phyloP scores from a whole-genome alignment of 2,888 invertebrate genomes.

The Tetropium fuscum region DNA sequence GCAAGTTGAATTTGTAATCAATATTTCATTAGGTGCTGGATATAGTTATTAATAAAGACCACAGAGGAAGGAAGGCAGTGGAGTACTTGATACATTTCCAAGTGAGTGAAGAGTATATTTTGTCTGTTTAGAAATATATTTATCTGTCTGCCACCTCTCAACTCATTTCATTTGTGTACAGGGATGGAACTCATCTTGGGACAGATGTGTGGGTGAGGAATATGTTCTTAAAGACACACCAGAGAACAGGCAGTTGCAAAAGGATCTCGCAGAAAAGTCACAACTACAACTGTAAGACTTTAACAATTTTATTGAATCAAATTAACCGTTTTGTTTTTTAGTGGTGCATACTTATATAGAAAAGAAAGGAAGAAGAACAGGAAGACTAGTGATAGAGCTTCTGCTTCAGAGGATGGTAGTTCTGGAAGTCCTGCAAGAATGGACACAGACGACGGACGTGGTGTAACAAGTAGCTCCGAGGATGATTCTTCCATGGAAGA shows the following conservation, averaged over 20 bases:
- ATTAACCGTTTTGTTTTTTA: conserved; percentile 56
- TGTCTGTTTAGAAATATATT: too few species aligned
- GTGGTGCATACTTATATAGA: conserved; percentile 82
- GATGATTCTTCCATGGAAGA: conserved; percentile 65
- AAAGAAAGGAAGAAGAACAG: conserved; percentile 78
- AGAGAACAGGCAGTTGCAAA: conserved; percentile 89
- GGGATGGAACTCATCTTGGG: conserved; percentile 98
- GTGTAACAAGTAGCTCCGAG: conserved; percentile 57
- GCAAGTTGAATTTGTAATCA: conserved; percentile 35
- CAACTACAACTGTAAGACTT: conserved; percentile 83
- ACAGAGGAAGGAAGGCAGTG: conserved; percentile 80
- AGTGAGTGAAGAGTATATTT: conserved; percentile 65
- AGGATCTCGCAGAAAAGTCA: conserved; percentile 88
- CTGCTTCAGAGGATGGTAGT: conserved; percentile 82
- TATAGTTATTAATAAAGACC: conserved; percentile 84
- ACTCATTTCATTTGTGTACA: conserved; percentile 53
- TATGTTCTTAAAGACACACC: conserved; percentile 92
- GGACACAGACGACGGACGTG: conserved; percentile 59
- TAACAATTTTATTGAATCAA: background rate
- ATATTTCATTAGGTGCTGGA: conserved; percentile 79
- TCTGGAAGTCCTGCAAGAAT: conserved; percentile 70
- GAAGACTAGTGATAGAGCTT: conserved; percentile 63
- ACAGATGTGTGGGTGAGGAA: conserved; percentile 90
- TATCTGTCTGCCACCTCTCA: too few species aligned
- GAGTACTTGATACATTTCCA: conserved; percentile 96